These are phyloP conservation scores for Aspiorhynchus laticeps DNA, from an alignment of 2,113 vertebrate species.

Conservation along the genomic window DNA sequence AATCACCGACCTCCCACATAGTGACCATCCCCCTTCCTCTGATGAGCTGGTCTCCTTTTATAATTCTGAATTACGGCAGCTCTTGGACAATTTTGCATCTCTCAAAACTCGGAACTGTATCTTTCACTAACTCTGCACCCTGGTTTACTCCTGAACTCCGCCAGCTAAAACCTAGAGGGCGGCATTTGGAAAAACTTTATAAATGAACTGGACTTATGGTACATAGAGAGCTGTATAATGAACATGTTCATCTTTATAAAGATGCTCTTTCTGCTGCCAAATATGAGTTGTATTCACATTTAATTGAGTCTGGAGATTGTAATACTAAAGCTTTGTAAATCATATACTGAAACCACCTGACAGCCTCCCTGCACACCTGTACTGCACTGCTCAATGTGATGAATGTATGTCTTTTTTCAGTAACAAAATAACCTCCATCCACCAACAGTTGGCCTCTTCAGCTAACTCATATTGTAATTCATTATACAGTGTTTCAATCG, in stretches of 20 bases:
- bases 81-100: slow-evolving; percentile 8
- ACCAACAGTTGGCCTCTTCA: background rate
- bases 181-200: slow-evolving; percentile 9
- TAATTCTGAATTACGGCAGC: background rate
- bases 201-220: slow-evolving; percentile 1
- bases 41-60: background rate
- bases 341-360: background rate
- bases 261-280: too few species aligned
- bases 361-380: too few species aligned
- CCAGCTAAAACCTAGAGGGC: background rate
- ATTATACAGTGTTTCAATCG: too few species aligned
- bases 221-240: too few species aligned
- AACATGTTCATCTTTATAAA: too few species aligned
- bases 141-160: slow-evolving; percentile 20
- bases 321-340: background rate
- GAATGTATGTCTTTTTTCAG: background rate
- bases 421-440: background rate
- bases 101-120: background rate
- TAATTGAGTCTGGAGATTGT: too few species aligned
- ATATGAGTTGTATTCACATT: too few species aligned
- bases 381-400: too few species aligned
- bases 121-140: background rate
- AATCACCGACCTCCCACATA: background rate
- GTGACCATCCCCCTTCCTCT: background rate
- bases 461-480: too few species aligned